Conservation (phyloP, 2,797 vertebrate species). For the Pelochelys cantorii region DNA sequence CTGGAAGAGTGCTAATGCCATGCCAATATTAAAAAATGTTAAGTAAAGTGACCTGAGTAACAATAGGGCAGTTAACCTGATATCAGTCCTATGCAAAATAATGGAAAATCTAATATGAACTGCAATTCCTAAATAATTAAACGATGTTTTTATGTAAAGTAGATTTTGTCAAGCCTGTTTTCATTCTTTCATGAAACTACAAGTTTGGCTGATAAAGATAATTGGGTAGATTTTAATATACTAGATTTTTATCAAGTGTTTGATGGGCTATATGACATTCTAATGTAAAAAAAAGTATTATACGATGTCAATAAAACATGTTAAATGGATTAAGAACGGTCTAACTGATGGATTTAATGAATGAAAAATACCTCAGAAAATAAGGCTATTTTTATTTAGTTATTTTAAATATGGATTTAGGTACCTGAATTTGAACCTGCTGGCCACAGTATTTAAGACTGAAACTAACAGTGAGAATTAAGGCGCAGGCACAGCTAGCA, state of each 20-base stretch:
- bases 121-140: not conserved
- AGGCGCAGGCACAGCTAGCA: conserved; percentile 7
- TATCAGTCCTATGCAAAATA: not conserved
- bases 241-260: not conserved
- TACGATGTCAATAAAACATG: not conserved
- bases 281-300: not conserved
- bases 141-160: not conserved
- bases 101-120: not conserved
- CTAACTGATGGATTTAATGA: not conserved
- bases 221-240: not conserved
- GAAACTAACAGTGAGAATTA: conserved; percentile 29
- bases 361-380: not conserved
- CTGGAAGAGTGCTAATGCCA: not conserved
- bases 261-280: not conserved
- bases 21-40: not conserved
- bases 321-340: not conserved
- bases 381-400: not conserved
- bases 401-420: not conserved
- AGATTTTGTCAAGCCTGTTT: not conserved
- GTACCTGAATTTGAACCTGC: not conserved
- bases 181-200: not conserved
- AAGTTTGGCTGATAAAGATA: not conserved
- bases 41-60: not conserved
- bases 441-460: not conserved
- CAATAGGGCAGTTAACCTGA: not conserved